Conservation (phyloP, 1,140 invertebrate genomes). For the Hormaphis cornu region DNA sequence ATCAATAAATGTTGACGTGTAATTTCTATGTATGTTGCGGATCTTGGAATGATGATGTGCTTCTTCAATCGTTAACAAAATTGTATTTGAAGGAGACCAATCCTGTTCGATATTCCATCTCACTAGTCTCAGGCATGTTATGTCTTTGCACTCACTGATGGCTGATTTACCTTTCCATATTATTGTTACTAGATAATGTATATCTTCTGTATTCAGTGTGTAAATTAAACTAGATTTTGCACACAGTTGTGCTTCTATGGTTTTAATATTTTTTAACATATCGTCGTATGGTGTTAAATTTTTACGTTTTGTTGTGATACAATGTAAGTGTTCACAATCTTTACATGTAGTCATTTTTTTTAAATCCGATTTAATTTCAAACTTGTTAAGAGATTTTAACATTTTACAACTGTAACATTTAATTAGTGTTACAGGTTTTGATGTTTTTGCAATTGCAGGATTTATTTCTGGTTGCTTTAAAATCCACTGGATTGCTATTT, state of each 20-base stretch:
- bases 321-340: conserved; percentile 33
- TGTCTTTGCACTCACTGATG: conserved; percentile 51
- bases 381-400: conserved; percentile 30
- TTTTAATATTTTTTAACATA: conserved; percentile 34
- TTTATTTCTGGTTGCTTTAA: conserved; percentile 35
- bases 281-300: conserved; percentile 34
- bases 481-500: conserved; percentile 33
- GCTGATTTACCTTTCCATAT: conserved; percentile 59
- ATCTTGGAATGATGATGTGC: conserved; percentile 49
- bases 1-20: not conserved
- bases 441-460: conserved; percentile 15
- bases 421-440: not conserved
- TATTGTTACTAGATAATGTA: conserved; percentile 54
- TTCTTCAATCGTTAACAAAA: conserved; percentile 55
- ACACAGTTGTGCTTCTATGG: conserved; percentile 31
- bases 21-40: not conserved
- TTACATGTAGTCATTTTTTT: conserved; percentile 32
- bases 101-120: conserved; percentile 50
- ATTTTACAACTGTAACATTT: conserved; percentile 33
- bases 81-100: conserved; percentile 64
- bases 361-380: conserved; percentile 25
- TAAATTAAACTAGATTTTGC: conserved; percentile 31
- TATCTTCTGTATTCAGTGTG: conserved; percentile 42
- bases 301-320: conserved; percentile 33
- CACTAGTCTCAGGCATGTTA: conserved; percentile 49